Conservation (phyloP, 2,113 vertebrate species). For the Pogona vitticeps region DNA sequence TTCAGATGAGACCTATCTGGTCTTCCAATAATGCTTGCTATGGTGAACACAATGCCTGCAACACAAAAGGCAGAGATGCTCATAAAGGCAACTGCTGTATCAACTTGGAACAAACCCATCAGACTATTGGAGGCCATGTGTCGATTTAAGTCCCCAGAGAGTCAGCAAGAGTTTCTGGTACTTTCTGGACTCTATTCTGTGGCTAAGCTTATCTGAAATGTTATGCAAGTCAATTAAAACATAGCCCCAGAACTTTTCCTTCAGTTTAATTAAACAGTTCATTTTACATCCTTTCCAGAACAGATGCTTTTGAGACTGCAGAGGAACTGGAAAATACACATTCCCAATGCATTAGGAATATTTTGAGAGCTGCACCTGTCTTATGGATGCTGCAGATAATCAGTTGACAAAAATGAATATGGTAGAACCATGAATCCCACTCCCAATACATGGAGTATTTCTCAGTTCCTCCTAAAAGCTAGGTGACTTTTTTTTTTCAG, state of each 20-base stretch:
- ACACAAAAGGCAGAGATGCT: not conserved
- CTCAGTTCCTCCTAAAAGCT: not conserved
- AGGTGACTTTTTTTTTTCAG: not conserved
- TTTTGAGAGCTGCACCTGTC: not conserved
- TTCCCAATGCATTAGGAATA: not conserved
- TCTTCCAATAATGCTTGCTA: not conserved
- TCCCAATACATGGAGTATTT: not conserved
- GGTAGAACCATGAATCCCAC: not conserved
- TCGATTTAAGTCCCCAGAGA: not conserved
- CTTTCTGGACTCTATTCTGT: not conserved
- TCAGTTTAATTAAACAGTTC: slow-evolving; percentile 29
- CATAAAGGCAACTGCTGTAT: not conserved
- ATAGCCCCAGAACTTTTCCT: slow-evolving; percentile 26
- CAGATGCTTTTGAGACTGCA: slow-evolving; percentile 2
- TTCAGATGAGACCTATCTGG: not conserved
- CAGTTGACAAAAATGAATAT: not conserved
- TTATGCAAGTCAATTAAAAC: slow-evolving; percentile 34
- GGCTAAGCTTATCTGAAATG: not conserved
- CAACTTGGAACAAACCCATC: not conserved
- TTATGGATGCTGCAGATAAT: not conserved
- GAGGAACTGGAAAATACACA: not conserved
- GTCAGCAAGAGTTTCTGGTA: not conserved
- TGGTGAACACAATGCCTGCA: not conserved
- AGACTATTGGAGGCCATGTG: not conserved
- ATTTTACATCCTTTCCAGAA: not conserved